Base-by-base conservation (phyloP, 1,140 invertebrate genomes). In the Acromyrmex charruanus region DNA sequence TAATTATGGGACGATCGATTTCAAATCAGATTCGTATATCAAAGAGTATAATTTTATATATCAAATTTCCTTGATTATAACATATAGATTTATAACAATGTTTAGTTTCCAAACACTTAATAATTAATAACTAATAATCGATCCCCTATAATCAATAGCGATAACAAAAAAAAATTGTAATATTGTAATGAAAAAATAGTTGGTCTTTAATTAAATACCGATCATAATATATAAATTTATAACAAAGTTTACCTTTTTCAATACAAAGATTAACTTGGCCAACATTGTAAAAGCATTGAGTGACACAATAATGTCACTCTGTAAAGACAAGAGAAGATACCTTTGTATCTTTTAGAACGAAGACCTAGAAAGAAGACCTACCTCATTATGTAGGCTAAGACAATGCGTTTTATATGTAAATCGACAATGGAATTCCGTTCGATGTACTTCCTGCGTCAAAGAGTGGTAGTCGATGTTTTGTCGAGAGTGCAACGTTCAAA, bases 361-460 rank as follows among this genome's bases (percentile, higher is more conserved):
- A 88, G 82, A 89, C 44, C 39, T 88, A 77, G 16, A 10, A 65
- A 69, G 51, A 88, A 86, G 77, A 89, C 55, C 44, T 88, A 31
- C 75, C 72, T 58, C 72, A 75, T 82, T 89, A 85, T 59, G 88
- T 77, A 81, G 87, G 84, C 55, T 59, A 77, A 86, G 86, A 89
- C 84, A 89, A 90, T 90, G 81, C 65, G 85, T 87, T 89, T 87
- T 89, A 82, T 90, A 89, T 89, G 88, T 89, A 89, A 89, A 89
- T 89, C 53, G 49, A 87, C 84, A 87, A 63, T 84, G 39, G 39
- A 74, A 74, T 59, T 25, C 18, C 51, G 35, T 16, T 16, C 61
- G 61, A 6, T 2, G 35, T 49, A 74, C 75, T 72, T 81, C 77
- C 84, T 77, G 58, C 84, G 66, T 87, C 18, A 28, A 7, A 53